Conservation (phyloP, 2,888 invertebrate genomes). For the Scaptomyza reducta region DNA sequence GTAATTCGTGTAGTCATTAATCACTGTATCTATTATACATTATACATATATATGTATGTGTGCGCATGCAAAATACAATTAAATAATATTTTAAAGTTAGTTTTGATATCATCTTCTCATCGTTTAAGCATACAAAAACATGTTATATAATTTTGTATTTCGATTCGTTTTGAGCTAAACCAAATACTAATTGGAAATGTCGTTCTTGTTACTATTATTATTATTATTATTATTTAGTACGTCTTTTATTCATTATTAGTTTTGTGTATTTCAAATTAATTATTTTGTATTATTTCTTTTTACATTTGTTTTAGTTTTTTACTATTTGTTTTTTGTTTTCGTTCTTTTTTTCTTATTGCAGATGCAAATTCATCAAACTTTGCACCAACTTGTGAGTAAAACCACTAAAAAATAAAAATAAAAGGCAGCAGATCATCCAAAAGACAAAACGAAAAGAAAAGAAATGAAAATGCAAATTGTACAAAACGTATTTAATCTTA, state of each 20-base stretch:
- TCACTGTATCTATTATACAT: no score
- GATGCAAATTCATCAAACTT: constrained; percentile 55
- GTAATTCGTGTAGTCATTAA: no score
- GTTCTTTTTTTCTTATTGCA: constrained; percentile 37
- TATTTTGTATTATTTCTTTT: background rate
- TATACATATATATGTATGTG: no score
- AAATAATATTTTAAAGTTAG: no score
- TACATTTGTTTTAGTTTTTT: constrained; percentile 16
- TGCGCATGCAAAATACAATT: no score
- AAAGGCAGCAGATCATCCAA: background rate
- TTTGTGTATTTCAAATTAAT: background rate
- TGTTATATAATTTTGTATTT: no score
- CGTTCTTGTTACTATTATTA: no score
- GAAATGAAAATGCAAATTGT: background rate
- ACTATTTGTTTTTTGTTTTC: constrained; percentile 19
- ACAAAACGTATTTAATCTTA: background rate
- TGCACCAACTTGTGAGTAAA: constrained; percentile 64
- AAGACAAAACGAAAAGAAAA: background rate
- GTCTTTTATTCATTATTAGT: background rate
- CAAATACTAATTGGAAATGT: background rate
- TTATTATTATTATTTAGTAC: background rate
- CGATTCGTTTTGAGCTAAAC: no score
- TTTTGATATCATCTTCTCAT: no score
- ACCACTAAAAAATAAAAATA: background rate
- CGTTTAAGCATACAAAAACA: no score